Base-by-base conservation (phyloP, 2,113 vertebrate genomes). In the Eclectus roratus region DNA sequence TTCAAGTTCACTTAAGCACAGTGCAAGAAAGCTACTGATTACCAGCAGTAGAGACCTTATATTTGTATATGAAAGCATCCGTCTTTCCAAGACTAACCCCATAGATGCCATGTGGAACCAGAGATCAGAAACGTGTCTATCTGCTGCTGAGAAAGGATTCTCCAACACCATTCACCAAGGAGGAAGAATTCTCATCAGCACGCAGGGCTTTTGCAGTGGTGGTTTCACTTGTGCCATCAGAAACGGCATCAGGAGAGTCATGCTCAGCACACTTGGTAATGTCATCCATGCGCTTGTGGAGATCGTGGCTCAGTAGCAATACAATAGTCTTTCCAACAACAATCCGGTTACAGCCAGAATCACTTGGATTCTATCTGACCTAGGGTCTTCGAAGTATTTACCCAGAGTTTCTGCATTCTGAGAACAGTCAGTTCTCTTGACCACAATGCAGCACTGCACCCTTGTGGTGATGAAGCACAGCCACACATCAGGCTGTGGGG, bases 31-130 rank as follows among this genome's bases (percentile, higher is more conserved):
- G 29, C 15, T 20, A 10, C 14, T 13, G 10, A 6, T 6, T 44
- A 47, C 69, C 70, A 37, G 70, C 61, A 49, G 70, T 1, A 19
- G 43, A 49, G 3, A 80, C 23, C 96, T 99, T 99, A 76, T 98
- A 99, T 89, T 98, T 99, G 96, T 97, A 97, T 66, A 99, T 98
- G 68, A 99, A 98, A 18, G 98, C 99, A 37, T 98, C 98, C 18
- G 98, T 99, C 41, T 97, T 97, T 5, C 99, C 99, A 73, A 99
- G 98, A 94, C 98, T 98, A 80, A 99, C 98, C 94, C 94, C 97
- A 84, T 98, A 96, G 61, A 97, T 72, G 12, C 94, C 94, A 50
- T 97, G 92, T 19, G 95, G 97, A 72, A 97, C 82, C 85, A 99
- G 91, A 16, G 98, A 98, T 47, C 94, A 94, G 72, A 98, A 93